Percentiles rank a stretch among this genome's conserved stretches.
These are phyloP conservation scores for Xanthostigma xanthostigma DNA, from an alignment of 2,888 invertebrate genomes.

Conservation along the genomic window DNA sequence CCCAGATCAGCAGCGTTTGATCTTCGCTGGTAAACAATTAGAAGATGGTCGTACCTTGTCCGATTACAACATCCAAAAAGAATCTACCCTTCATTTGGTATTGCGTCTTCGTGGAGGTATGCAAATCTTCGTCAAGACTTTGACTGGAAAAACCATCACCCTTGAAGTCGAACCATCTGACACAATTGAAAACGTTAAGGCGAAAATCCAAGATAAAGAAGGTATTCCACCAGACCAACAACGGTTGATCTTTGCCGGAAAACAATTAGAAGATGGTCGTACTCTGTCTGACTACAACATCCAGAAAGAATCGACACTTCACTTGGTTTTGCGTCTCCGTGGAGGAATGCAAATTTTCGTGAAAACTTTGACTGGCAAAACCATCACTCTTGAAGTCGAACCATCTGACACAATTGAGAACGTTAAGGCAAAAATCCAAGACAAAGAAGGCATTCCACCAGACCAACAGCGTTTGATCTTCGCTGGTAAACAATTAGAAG, in stretches of 20 bases:
- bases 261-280: slow-evolving; percentile 53
- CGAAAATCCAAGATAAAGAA: slow-evolving; percentile 53
- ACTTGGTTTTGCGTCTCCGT: slow-evolving; percentile 42
- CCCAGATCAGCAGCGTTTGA: slow-evolving; percentile 76
- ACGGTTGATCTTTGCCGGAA: slow-evolving; percentile 46
- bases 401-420: slow-evolving; percentile 50
- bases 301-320: slow-evolving; percentile 45
- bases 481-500: slow-evolving; percentile 54
- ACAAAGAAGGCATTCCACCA: slow-evolving; percentile 38
- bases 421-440: slow-evolving; percentile 44
- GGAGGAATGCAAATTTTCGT: slow-evolving; percentile 52
- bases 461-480: slow-evolving; percentile 48
- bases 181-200: slow-evolving; percentile 44
- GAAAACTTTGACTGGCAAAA: slow-evolving; percentile 36
- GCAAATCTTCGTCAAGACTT: slow-evolving; percentile 46
- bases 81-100: slow-evolving; percentile 84
- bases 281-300: slow-evolving; percentile 49
- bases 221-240: slow-evolving; percentile 62
- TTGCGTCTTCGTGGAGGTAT: slow-evolving; percentile 58
- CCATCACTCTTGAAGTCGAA: slow-evolving; percentile 40
- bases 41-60: slow-evolving; percentile 72
- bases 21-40: slow-evolving; percentile 83
- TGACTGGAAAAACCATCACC: slow-evolving; percentile 41
- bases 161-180: slow-evolving; percentile 40
- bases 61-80: slow-evolving; percentile 82